Conservation (phyloP, 2,113 vertebrate species). For the Tragelaphus imberbis region DNA sequence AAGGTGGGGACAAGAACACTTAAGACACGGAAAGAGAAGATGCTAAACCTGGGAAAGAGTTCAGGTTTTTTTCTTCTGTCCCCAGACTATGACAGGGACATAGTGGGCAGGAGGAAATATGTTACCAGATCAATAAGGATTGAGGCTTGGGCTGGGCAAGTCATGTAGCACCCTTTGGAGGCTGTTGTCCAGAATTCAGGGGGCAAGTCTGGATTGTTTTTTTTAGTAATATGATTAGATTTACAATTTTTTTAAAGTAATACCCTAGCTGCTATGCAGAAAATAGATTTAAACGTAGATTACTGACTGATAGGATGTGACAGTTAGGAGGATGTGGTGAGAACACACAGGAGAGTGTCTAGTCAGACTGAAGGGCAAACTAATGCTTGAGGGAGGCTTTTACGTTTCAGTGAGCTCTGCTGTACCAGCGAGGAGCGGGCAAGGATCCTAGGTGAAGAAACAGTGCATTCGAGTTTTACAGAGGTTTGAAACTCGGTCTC, state of each 20-base stretch:
- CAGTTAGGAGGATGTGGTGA: background rate
- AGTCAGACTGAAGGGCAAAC: background rate
- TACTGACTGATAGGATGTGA: background rate
- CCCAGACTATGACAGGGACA: background rate
- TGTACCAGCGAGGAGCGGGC: background rate
- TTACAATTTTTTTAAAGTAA: background rate
- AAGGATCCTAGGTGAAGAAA: background rate
- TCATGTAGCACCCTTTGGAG: accelerated
- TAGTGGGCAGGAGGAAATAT: background rate
- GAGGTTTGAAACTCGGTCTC: background rate
- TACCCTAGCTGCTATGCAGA: background rate
- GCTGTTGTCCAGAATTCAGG: background rate
- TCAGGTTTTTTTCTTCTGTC: background rate
- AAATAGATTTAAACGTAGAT: background rate
- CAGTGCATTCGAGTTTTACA: background rate
- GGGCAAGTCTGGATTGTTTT: background rate
- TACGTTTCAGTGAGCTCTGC: background rate
- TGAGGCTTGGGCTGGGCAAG: background rate
- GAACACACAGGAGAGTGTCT: background rate
- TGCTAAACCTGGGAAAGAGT: background rate
- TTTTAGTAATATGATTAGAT: background rate
- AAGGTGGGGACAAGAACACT: background rate
- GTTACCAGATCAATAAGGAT: background rate
- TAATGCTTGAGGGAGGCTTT: background rate
- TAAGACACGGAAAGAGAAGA: background rate